Percentiles rank a stretch among this genome's conserved stretches.
These are phyloP conservation scores for Gibbula magus DNA, from an alignment of 2,888 invertebrate genomes.

Conservation along the genomic window DNA sequence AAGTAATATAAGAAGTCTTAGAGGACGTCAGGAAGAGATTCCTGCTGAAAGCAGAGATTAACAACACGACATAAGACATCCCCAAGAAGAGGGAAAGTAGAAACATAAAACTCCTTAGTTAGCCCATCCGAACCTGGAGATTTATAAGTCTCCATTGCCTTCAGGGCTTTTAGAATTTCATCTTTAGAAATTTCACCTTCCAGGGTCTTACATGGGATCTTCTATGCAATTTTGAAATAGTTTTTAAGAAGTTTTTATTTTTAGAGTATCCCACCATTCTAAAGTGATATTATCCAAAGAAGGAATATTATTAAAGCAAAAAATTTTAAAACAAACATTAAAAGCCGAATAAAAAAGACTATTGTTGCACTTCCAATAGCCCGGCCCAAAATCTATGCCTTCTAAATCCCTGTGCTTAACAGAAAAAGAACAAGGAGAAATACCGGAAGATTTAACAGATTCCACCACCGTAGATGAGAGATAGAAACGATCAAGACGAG, in stretches of 20 bases:
- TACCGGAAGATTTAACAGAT: neutral
- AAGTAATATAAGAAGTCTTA: no score
- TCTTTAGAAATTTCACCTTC: no score
- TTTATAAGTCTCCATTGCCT: no score
- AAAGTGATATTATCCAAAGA: neutral
- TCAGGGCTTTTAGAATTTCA: no score
- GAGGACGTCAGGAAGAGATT: no score
- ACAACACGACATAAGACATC: no score
- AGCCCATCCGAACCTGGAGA: no score
- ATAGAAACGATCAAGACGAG: constrained; percentile 6
- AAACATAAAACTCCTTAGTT: no score
- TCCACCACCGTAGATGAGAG: neutral
- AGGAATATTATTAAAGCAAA: neutral
- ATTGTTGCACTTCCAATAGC: constrained; percentile 12
- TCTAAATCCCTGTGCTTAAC: neutral
- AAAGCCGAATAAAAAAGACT: neutral
- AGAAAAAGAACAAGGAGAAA: neutral
- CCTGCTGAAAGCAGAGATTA: no score
- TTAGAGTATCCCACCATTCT: neutral
- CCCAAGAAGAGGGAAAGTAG: no score
- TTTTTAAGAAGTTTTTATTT: neutral
- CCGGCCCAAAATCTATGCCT: neutral
- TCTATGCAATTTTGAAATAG: neutral
- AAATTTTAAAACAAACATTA: neutral
- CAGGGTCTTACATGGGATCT: neutral